Evolutionary conservation across 2,888 invertebrate species (phyloP), one percentile per base, ranked within the genome.

Genomic region (Nasonovia ribisnigri): DNA sequence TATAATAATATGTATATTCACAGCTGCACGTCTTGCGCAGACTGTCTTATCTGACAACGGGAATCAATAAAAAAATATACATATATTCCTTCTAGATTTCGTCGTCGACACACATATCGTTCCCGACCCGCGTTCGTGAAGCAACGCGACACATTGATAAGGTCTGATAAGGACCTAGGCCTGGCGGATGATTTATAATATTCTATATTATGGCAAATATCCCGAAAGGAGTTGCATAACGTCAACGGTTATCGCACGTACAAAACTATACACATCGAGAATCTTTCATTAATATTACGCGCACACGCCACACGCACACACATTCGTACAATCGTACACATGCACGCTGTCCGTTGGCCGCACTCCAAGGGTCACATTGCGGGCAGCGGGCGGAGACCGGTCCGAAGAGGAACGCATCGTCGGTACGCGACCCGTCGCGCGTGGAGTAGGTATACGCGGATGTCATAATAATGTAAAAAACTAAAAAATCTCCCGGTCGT

Each of bases 311-410:
- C 36, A 77, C 54, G 54, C 77, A 77, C 77, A n/a, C 77, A 20
- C 77, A n/a, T 16, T 67, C 5, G 6, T 67, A 67, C 13, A 67
- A 5, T n/a, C 67, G 60, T 60, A 60, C 60, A 60, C 60, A 60
- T 60, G n/a, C 16, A 13, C 36, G 77, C n/a, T 43, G 36, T 43
- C 43, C 77, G 24, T 84, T 93, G 93, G 93, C 93, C 93, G 43
- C 8, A 60, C 46, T 93, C 93, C 93, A 93, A 93, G 93, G 93
- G 93, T 93, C 93, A 93, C 43, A 16, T 60, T 29, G 54, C 48
- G 16, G 11, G 20, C 13, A 84, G 43, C 48, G 42, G 88, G 29
- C 29, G 84, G 46, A 77, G 89, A 93, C 93, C 84, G 84, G 90
- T 93, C 90, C 48, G 54, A 20, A 6, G 10, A 60, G 13, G 57